Base-by-base conservation (phyloP, 35 echinoderm and acorn worm genomes). In the Patiria miniata region DNA sequence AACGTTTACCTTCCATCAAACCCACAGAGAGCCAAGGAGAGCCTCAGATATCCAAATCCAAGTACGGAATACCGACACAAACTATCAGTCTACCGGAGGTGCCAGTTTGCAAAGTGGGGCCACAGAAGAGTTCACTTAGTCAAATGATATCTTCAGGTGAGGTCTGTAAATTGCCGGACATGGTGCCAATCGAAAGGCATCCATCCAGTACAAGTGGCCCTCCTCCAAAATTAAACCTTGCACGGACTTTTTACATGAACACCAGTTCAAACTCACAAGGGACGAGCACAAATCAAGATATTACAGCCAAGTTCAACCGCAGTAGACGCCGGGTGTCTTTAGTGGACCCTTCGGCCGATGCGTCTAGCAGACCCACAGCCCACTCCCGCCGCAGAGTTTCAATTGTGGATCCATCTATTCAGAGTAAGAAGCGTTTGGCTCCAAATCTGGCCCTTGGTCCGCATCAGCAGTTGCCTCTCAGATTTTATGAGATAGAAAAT, bases 201-300 rank as follows among this genome's bases (percentile, higher is more conserved):
- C 21, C 7, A 6, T 40, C n/a, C 17, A 15, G 39, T 22, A n/a
- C 34, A 79, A 76, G 39, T 34, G 22, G 51, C 10, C 29, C 26
- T 39, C 59, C 58, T n/a, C 77, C n/a, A 23, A 81, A 90, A 60
- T 77, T 39, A 26, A 88, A 78, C 52, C 26, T 90, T 33, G 81
- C 77, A 17, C 58, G 87, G 40, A 90, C 79, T 17, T 90, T 94
- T 61, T 90, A 90, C 39, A 83, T 94, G 58, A 90, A 94, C 52
- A 94, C 93, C 29, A 94, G 93, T 83, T 78, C 65, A 1, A 73
- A 73, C 65, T 73, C 26, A 23, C 65, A 30, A 15, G 65, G 26
- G 29, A 23, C 34, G 2, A 73, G 34, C 29, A 34, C 16, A 83
- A 39, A 65, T 51, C 79, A 76, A 22, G 87, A 61, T 47, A 65